Conservation (phyloP, 2,888 invertebrate species). For the Lasioglossum villosulum region DNA sequence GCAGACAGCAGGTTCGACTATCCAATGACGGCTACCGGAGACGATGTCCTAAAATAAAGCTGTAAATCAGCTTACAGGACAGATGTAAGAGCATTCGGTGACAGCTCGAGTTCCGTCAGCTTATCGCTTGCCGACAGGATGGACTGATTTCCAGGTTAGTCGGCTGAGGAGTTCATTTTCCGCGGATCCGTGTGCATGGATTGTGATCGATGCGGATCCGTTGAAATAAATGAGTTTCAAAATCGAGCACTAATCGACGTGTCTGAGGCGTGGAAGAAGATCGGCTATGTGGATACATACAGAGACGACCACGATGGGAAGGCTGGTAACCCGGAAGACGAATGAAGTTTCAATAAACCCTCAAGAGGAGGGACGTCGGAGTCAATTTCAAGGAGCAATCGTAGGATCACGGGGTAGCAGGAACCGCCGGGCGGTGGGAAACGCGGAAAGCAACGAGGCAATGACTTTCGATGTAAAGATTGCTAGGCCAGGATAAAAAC, state of each 20-base stretch:
- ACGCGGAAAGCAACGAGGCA: constrained; percentile 35
- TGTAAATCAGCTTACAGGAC: constrained; percentile 2
- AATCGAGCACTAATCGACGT: constrained; percentile 64
- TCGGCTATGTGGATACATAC: constrained; percentile 20
- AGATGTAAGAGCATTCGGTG: constrained; percentile 19
- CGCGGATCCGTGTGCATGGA: constrained; percentile 32
- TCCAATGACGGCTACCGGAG: background rate
- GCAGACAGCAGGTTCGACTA: background rate
- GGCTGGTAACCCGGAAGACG: constrained; percentile 39
- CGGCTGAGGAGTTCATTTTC: constrained; percentile 55
- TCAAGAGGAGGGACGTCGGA: constrained; percentile 64
- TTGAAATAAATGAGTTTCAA: constrained; percentile 66
- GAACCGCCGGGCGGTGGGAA: constrained; percentile 38
- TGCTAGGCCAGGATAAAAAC: constrained; percentile 51
- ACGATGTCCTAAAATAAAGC: background rate
- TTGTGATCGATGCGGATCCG: constrained; percentile 48
- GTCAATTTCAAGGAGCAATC: constrained; percentile 69
- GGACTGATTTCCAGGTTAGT: constrained; percentile 48
- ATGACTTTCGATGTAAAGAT: constrained; percentile 65
- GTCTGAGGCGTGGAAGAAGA: constrained; percentile 27
- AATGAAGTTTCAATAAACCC: constrained; percentile 70
- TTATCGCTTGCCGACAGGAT: background rate
- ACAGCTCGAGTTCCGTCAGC: constrained; percentile 14
- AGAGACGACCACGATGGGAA: background rate
- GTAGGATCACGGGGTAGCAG: constrained; percentile 56